These are phyloP conservation scores for Artibeus lituratus DNA, from an alignment of 2,797 vertebrate genomes.

Conservation along the genomic window DNA sequence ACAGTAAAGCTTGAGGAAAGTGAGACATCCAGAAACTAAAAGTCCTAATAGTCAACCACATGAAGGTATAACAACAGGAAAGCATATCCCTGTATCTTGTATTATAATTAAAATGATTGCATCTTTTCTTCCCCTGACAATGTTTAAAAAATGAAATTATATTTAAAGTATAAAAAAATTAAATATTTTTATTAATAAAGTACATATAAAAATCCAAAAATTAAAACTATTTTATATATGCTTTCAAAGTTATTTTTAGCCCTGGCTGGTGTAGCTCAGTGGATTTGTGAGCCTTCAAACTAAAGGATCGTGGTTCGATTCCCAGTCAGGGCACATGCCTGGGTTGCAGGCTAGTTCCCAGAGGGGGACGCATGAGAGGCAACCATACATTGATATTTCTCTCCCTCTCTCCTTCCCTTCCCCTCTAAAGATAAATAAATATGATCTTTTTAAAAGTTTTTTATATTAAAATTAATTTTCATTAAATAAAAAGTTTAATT, in stretches of 20 bases:
- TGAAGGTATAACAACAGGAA: background rate
- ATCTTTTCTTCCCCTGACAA: background rate
- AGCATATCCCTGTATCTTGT: background rate
- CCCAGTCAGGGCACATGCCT: too few species aligned
- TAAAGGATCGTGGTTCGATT: too few species aligned
- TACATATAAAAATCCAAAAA: background rate
- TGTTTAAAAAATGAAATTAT: background rate
- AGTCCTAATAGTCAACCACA: background rate
- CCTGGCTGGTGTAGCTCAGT: too few species aligned
- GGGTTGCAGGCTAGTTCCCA: too few species aligned
- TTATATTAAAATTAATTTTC: background rate
- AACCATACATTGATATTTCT: too few species aligned
- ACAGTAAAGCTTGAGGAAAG: background rate
- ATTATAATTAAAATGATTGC: background rate
- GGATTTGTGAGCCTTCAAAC: too few species aligned
- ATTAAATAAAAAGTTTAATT: background rate
- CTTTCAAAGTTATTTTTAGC: background rate
- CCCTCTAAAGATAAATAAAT: too few species aligned
- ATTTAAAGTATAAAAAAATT: background rate
- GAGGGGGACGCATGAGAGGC: too few species aligned
- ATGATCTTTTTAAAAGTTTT: background rate
- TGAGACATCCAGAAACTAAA: background rate
- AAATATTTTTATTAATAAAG: background rate
- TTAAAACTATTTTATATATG: background rate
- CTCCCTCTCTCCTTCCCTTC: too few species aligned